Conservation (phyloP, 2,797 vertebrate species). For the Scolopax bukidnonensis region DNA sequence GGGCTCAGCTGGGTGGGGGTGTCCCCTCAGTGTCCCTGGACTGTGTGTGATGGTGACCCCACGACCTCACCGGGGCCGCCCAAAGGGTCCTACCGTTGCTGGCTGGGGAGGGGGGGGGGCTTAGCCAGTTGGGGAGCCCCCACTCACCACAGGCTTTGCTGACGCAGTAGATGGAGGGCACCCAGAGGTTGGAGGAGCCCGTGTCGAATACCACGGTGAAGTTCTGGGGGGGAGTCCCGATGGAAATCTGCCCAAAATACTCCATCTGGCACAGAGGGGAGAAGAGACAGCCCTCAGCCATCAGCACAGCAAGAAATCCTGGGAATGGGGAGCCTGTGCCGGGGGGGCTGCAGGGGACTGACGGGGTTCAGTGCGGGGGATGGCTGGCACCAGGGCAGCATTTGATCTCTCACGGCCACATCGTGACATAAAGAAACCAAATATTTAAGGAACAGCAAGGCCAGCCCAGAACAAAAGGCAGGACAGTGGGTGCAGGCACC, state of each 20-base stretch:
- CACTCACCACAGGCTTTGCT: slow-evolving; percentile 77
- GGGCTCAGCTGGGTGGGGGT: neutral
- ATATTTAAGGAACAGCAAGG: neutral
- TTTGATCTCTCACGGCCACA: neutral
- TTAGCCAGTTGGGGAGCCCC: fast-evolving
- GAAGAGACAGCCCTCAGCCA: fast-evolving
- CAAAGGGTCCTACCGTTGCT: fast-evolving
- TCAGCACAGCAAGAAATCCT: fast-evolving
- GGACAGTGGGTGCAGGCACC: fast-evolving
- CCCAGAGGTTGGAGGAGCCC: slow-evolving; percentile 79
- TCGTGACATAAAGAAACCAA: neutral
- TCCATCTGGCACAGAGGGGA: slow-evolving; percentile 9
- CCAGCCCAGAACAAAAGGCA: neutral
- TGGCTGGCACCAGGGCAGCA: fast-evolving
- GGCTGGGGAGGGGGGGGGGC: fast-evolving
- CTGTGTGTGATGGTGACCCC: neutral
- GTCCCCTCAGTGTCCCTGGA: fast-evolving
- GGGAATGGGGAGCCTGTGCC: neutral
- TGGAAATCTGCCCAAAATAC: slow-evolving; percentile 76
- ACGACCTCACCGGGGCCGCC: neutral
- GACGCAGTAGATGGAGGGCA: slow-evolving; percentile 68
- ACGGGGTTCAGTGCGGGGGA: fast-evolving
- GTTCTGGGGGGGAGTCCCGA: slow-evolving; percentile 75
- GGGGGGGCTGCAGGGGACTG: neutral
- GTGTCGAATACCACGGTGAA: slow-evolving; percentile 80